Evolutionary conservation across 2,888 invertebrate species (phyloP).

Genomic region (Hirtodrosophila duncani): DNA sequence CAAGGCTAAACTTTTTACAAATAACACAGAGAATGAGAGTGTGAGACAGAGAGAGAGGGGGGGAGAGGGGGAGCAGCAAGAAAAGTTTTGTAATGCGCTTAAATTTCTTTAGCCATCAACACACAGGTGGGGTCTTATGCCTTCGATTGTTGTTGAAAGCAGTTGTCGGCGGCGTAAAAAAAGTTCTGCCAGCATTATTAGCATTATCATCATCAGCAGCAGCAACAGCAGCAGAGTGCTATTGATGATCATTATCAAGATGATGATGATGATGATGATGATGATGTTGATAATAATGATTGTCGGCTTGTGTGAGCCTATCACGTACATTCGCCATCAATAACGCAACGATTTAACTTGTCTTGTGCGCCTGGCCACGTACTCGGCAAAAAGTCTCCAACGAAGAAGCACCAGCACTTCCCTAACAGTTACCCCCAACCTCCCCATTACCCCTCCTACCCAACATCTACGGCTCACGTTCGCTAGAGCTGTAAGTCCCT

Average conservation of each 20-base stretch:
- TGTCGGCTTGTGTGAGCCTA: conserved; percentile 60
- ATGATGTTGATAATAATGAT: conserved; percentile 14
- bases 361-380: conserved; percentile 67
- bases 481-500: background rate
- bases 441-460: background rate
- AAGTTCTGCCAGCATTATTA: conserved; percentile 32
- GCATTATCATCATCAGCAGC: conserved; percentile 13
- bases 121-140: conserved; percentile 63
- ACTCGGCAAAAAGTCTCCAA: conserved; percentile 20
- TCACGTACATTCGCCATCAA: conserved; percentile 72
- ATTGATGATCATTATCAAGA: conserved; percentile 6
- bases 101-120: conserved; percentile 47
- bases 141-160: conserved; percentile 61
- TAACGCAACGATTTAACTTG: conserved; percentile 73
- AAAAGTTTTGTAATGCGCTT: conserved; percentile 53
- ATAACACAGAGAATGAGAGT: conserved; percentile 2
- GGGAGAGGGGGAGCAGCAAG: background rate
- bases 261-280: conserved; percentile 16
- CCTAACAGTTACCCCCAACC: background rate
- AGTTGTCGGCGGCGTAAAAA: conserved; percentile 62
- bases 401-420: background rate
- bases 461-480: background rate
- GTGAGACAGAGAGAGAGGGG: background rate
- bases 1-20: conserved; percentile 3
- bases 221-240: conserved; percentile 17